phyloP scores from a whole-genome alignment of 2,797 vertebrate species.

The Tauraco hartlaubi region DNA sequence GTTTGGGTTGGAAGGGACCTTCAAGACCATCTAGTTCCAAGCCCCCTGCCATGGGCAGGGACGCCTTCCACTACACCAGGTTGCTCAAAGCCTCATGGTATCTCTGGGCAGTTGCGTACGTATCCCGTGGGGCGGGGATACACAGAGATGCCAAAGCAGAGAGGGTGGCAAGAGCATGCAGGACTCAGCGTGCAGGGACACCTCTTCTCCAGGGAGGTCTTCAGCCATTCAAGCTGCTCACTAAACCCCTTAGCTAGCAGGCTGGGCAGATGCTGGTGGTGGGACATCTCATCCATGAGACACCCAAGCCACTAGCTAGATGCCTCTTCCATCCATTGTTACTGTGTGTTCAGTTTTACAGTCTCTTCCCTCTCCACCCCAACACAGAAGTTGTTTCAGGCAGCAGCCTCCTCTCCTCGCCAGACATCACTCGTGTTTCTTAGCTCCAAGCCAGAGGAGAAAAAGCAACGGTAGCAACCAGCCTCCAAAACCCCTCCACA shows the following conservation, averaged over 20 bases:
- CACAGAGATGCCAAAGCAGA: neutral
- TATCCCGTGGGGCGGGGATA: neutral
- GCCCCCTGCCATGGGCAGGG: too few relatives aligned
- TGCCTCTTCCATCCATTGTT: neutral
- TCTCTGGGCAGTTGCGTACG: fast-evolving
- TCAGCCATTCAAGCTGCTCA: neutral
- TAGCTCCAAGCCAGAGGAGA: neutral
- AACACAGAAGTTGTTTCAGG: neutral
- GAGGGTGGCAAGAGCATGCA: neutral
- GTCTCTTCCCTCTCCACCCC: neutral
- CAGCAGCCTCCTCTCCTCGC: neutral
- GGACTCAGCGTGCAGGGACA: neutral
- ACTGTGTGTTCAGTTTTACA: neutral
- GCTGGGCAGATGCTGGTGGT: neutral
- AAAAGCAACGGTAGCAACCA: neutral
- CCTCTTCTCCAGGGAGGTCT: neutral
- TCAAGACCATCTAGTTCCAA: too few relatives aligned
- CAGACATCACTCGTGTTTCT: neutral
- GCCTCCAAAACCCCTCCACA: neutral
- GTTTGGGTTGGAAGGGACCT: too few relatives aligned
- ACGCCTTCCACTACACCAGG: too few relatives aligned
- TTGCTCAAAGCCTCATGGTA: too few relatives aligned
- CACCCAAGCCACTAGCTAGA: neutral
- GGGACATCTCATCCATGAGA: neutral
- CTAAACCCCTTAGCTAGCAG: neutral